phyloP scores from a whole-genome alignment of 1,140 invertebrate species.

The Ditylenchus dipsaci region DNA sequence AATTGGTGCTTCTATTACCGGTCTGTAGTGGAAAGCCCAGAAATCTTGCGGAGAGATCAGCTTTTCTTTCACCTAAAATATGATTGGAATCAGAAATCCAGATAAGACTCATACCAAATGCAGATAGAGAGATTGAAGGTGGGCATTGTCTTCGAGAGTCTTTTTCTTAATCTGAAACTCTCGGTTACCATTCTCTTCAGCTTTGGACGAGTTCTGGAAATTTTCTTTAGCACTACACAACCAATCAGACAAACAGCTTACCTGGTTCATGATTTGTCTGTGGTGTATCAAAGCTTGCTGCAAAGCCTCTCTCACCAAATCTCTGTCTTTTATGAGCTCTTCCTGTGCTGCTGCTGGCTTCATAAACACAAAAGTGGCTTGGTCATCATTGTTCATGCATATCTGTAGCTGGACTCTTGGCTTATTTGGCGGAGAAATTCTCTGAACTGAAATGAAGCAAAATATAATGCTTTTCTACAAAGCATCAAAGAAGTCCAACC shows the following conservation, averaged over 20 bases:
- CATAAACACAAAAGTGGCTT: conserved; percentile 95
- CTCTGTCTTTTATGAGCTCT: conserved; percentile 79
- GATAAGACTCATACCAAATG: conserved; percentile 45
- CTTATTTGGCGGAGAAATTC: conserved; percentile 95
- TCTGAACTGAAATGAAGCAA: conserved; percentile 71
- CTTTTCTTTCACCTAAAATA: conserved; percentile 36
- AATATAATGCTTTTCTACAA: conserved; percentile 12
- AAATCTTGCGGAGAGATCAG: conserved; percentile 52
- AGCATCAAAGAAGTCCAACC: conserved; percentile 19
- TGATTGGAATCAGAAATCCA: too few relatives aligned
- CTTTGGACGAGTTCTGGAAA: conserved; percentile 58
- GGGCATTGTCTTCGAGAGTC: conserved; percentile 76
- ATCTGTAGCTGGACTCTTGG: conserved; percentile 97
- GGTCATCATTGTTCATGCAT: conserved; percentile 79
- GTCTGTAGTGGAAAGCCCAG: conserved; percentile 42
- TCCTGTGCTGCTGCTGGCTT: conserved; percentile 74
- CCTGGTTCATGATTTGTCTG: conserved; percentile 84
- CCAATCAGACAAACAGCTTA: conserved; percentile 58
- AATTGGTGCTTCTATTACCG: conserved; percentile 5
- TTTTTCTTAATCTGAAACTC: conserved; percentile 71
- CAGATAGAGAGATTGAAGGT: conserved; percentile 73
- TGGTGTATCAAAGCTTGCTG: conserved; percentile 89
- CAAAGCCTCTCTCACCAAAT: conserved; percentile 85
- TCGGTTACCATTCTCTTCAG: conserved; percentile 61
- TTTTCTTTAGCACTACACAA: neutral